A percentile compares a stretch with the other conserved stretches of the same genome.
Conservation (phyloP, 2,797 vertebrate genomes). For the Phalloptychus januarius region DNA sequence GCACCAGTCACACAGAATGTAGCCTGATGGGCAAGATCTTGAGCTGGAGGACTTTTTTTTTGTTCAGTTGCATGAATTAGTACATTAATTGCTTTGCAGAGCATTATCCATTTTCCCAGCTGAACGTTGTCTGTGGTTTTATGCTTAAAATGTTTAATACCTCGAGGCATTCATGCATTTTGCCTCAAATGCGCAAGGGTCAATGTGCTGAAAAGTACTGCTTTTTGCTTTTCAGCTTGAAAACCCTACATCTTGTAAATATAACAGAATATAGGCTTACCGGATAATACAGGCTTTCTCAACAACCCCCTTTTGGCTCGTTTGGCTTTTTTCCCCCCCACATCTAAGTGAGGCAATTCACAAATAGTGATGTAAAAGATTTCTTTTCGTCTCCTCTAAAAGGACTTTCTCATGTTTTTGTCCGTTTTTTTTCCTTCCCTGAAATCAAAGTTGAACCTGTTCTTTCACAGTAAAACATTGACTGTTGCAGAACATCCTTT, state of each 20-base stretch:
- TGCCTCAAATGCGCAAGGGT: slow-evolving; percentile 26
- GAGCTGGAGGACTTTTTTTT: slow-evolving; percentile 40
- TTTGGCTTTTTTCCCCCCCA: neutral
- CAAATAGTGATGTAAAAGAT: neutral
- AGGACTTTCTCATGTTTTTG: neutral
- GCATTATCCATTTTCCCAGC: slow-evolving; percentile 44
- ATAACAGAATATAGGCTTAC: slow-evolving; percentile 11
- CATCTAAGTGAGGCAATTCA: neutral
- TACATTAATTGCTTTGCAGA: slow-evolving; percentile 36
- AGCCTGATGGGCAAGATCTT: slow-evolving; percentile 41
- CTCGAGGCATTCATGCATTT: slow-evolving; percentile 20
- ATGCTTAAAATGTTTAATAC: slow-evolving; percentile 19
- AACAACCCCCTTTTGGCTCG: neutral
- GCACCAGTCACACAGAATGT: slow-evolving; percentile 33
- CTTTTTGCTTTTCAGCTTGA: neutral
- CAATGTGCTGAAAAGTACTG: slow-evolving; percentile 19
- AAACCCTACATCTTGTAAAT: slow-evolving; percentile 33
- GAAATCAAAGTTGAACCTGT: neutral
- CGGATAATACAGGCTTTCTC: neutral
- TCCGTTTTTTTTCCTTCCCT: neutral
- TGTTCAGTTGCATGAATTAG: slow-evolving; percentile 30
- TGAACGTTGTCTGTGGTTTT: slow-evolving; percentile 17
- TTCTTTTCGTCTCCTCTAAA: neutral
- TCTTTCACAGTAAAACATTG: neutral
- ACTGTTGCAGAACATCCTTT: no score